Base-by-base conservation (phyloP, 2,113 vertebrate genomes). In the Sander vitreus region DNA sequence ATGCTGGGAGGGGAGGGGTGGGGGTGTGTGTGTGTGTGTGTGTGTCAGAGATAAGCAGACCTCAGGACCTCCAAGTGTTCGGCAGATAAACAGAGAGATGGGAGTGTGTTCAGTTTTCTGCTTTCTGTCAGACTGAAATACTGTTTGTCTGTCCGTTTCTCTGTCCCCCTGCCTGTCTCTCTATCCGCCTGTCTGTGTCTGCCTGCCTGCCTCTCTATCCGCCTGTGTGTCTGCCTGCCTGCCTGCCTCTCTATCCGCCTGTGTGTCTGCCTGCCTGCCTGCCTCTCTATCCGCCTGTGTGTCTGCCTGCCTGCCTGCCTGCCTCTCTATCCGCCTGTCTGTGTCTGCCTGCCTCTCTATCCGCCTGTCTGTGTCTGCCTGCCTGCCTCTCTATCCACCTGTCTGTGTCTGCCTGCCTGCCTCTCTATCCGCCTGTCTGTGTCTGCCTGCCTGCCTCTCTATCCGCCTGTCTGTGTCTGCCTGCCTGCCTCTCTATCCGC, bases 1-100 rank as follows among this genome's bases (percentile, higher is more conserved):
- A 36, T 53, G 0, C 27, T 71, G 65, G 64, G 68, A 48, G 80
- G 51, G 58, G 33, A 19, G 51, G 33, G 19, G 51, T 58, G 33
- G 19, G 51, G 53, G 33, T 19, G 19, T 63, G 30, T 36, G 53
- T 23, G 45, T 62, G 58, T 36, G 53, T n/a, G 43, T 51, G 76
- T 16, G 58, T 76, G 72, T n/a, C 60, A 64, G 68, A 83, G 91
- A 92, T 92, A 90, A 88, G 77, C 25, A 30, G 50, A 48, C 7
- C n/a, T n/a, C n/a, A n/a, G n/a, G n/a, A n/a, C n/a, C 10, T 14
- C 19, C 47, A 51, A 64, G 69, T 66, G 65, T 83, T 47, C 33
- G 33, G 14, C 71, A 72, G 80, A 86, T 88, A 80, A 65, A 82
- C 33, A 60, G 39, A 7, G 0, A 36, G 6, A 23, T 7, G 14